Evolutionary conservation across 2,888 invertebrate genomes (phyloP), one percentile per base, ranked within the genome.

Genomic region (Spodoptera exigua): DNA sequence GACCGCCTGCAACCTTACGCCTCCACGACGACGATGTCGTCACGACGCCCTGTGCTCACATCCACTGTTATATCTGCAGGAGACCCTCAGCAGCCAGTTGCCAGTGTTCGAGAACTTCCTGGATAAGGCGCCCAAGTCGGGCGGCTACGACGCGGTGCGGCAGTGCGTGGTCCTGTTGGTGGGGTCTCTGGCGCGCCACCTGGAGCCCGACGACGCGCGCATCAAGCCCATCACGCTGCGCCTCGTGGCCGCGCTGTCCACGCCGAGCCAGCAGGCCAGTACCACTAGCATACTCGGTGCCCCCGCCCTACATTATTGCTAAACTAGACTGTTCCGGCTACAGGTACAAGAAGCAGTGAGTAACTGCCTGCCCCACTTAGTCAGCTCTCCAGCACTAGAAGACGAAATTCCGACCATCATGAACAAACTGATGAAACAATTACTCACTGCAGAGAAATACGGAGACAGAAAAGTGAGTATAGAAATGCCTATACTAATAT

Each of bases 331-430:
- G n/a, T n/a, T 11, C 1, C 5, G 9, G 13, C 13, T 36, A 4
- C 76, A 96, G 96, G 99, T 99, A 0, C 99, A 99, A 95, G 99
- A 99, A 91, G 98, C 99, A 0, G 99, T 99, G 0, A 98, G 99
- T 43, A 98, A 98, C 89, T 99, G 99, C 85, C 94, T 99, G 65
- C 99, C 99, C 0, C 98, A 98, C 79, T 92, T 99, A 62, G 98
- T 99, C 70, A 87, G 88, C 54, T 93, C 94, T 27, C 98, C 98
- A 0, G 97, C 98, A 0, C 97, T 99, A 16, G 98, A 97, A 87
- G 97, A 97, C 41, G 98, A 99, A 81, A 98, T 99, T 2, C 97
- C 98, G 0, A 95, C 96, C 53, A 96, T 99, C 80, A 97, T 99
- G 47, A 97, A 97, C 83, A 97, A 97, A 84, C 95, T 99, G 35